Evolutionary conservation across 2,113 vertebrate species (phyloP), one percentile per base, ranked within the genome.

Genomic region (Silurus asotus): DNA sequence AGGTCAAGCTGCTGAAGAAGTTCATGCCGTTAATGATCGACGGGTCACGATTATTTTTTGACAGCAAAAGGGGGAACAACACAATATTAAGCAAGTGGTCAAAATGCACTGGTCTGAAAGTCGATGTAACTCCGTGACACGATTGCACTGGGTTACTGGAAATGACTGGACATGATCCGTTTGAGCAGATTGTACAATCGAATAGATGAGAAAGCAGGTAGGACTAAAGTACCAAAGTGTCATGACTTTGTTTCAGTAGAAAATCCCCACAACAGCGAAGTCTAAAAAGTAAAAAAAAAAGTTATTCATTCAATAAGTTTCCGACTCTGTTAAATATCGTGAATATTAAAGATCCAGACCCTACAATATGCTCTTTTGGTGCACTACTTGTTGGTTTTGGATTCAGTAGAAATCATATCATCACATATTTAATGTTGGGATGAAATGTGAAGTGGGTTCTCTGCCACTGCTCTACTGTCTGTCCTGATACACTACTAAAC

Each of bases 391-490:
- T 61, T 61, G 56, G 25, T 10, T 77, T 76, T 55, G 51, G 6
- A 17, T 77, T 77, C 51, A 25, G 23, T 25, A 25, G n/a, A 2
- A 0, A 4, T 55, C 51, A n/a, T 75, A 6, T 51, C 72, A 75
- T 49, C 48, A 55, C 55, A 48, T 48, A 45, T 45, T 58, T 65
- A 53, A 17, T n/a, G 7, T 25, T 53, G 10, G 23, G 51, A 62
- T 23, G 45, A 45, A 72, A 53, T 55, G 2, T n/a, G 69, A 48
- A 28, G 49, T 53, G 25, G 13, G 81, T 87, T 77, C 86, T 87
- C 72, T 82, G 72, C 86, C 86, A 83, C 65, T 19, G 79, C 59
- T 82, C 37, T 8, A 58, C 72, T 69, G 70, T 67, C 80, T 58
- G 70, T 76, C 59, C 51, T 67, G 28, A 87, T 78, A 51, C 10